phyloP scores from a whole-genome alignment of 1,140 invertebrate species.

The Papilio aristodemus region DNA sequence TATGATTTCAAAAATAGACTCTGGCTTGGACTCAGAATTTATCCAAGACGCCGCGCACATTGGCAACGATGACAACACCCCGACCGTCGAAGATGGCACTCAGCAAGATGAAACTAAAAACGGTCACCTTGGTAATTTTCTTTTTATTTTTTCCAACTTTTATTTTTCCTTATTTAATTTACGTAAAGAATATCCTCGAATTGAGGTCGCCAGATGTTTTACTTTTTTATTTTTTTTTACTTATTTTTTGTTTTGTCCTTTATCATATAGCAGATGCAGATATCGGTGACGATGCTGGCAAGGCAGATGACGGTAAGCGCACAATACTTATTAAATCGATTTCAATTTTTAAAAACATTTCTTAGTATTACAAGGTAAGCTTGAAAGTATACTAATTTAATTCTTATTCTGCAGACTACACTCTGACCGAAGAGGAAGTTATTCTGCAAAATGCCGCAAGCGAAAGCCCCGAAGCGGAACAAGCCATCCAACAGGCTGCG shows the following conservation, averaged over 20 bases:
- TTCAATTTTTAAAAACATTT: not conserved
- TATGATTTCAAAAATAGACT: constrained; percentile 72
- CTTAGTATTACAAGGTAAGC: not conserved
- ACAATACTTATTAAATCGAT: constrained; percentile 11
- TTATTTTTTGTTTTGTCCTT: constrained; percentile 62
- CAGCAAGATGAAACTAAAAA: constrained; percentile 75
- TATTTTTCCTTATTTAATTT: constrained; percentile 48
- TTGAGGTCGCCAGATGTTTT: constrained; percentile 43
- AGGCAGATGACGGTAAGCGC: constrained; percentile 64
- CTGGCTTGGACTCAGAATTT: constrained; percentile 82
- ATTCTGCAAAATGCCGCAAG: constrained; percentile 89
- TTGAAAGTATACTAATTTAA: constrained; percentile 20
- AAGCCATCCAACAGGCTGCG: constrained; percentile 87
- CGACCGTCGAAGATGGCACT: constrained; percentile 76
- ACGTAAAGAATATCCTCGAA: not conserved
- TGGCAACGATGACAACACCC: constrained; percentile 77
- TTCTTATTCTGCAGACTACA: constrained; percentile 70
- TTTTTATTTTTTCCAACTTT: constrained; percentile 41
- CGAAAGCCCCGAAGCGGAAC: constrained; percentile 87
- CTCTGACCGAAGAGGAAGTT: constrained; percentile 94
- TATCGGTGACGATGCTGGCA: constrained; percentile 53
- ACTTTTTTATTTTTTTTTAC: constrained; percentile 57
- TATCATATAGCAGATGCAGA: constrained; percentile 64
- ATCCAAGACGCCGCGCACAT: constrained; percentile 80
- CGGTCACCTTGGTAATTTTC: constrained; percentile 67